A percentile compares a stretch with the other conserved stretches of the same genome.
phyloP scores from a whole-genome alignment of 2,888 invertebrate species.

The Uloborus plumipes region DNA sequence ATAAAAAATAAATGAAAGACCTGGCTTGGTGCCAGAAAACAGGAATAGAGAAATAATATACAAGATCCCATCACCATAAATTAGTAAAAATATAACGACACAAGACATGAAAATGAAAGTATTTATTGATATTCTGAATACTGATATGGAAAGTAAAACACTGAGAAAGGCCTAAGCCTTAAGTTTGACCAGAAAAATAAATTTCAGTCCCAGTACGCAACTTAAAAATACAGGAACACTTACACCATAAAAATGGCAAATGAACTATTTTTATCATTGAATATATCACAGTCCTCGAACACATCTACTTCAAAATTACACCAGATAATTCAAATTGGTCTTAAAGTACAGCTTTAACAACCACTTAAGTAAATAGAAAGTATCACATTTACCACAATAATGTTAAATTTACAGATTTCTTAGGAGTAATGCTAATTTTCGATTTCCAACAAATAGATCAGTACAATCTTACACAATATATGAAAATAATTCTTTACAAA shows the following conservation, averaged over 20 bases:
- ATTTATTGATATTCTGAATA: slow-evolving; percentile 29
- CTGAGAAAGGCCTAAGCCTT: slow-evolving; percentile 28
- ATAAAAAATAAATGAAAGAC: no score
- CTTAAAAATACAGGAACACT: slow-evolving; percentile 51
- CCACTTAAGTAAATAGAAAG: no score
- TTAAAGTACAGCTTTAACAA: no score
- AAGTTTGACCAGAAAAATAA: slow-evolving; percentile 41
- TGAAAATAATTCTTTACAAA: no score
- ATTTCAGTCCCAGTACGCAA: slow-evolving; percentile 34
- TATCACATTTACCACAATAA: no score
- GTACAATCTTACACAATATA: background rate
- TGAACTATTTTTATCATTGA: slow-evolving; percentile 31
- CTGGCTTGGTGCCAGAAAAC: no score
- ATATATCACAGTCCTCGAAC: slow-evolving; percentile 52
- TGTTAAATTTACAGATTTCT: background rate
- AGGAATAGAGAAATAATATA: no score
- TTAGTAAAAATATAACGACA: no score
- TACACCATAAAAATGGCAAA: slow-evolving; percentile 49
- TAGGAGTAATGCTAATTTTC: background rate
- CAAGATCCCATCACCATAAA: no score
- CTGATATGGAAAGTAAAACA: slow-evolving; percentile 48
- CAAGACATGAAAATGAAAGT: slow-evolving; percentile 36
- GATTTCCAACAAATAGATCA: background rate
- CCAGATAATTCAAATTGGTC: background rate
- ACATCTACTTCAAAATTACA: slow-evolving; percentile 8